Evolutionary conservation across 2,113 vertebrate species (phyloP), one percentile per base, ranked within the genome.

Genomic region (Beaufortia kweichowensis): DNA sequence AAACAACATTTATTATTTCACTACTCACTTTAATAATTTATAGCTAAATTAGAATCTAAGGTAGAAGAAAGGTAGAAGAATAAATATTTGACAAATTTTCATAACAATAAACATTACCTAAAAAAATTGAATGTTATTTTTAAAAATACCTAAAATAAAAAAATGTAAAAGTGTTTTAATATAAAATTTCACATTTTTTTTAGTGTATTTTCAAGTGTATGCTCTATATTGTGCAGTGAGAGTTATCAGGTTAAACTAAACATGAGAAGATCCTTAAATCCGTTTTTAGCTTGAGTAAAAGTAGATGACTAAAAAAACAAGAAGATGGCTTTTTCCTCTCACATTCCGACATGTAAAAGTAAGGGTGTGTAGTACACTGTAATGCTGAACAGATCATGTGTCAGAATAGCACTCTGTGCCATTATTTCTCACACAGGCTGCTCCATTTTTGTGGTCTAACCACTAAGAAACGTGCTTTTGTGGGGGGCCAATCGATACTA

Each of bases 391-490:
- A 63, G 81, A 76, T 79, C 66, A 55, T 71, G 75, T 63, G 71
- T 83, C 78, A 77, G n/a, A 76, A 1, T 26, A 79, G n/a, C 41
- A 19, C 17, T n/a, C 41, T 17, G 21, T 59, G 65, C 43, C 50
- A 53, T 50, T 61, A 26, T n/a, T 26, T 29, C 19, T 48, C 43
- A 56, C 24, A 43, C 64, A 29, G 10, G 29, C 60, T 8, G 7
- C 24, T 35, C 55, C 17, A n/a, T 56, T 74, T 73, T 71, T 57
- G 48, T 67, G 77, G 55, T 62, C 68, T 69, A 57, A 76, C 75
- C 43, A 5, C 68, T 26, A 50, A 31, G 65, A 80, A 60, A 80
- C 61, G 76, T 77, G 84, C 86, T 67, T 82, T 79, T 76, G 68
- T 79, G 64, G 17, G 28, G 56, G 43, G 60, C 46, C 62, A 79